Conservation (phyloP, 1,140 invertebrate species). For the Physella acuta region DNA sequence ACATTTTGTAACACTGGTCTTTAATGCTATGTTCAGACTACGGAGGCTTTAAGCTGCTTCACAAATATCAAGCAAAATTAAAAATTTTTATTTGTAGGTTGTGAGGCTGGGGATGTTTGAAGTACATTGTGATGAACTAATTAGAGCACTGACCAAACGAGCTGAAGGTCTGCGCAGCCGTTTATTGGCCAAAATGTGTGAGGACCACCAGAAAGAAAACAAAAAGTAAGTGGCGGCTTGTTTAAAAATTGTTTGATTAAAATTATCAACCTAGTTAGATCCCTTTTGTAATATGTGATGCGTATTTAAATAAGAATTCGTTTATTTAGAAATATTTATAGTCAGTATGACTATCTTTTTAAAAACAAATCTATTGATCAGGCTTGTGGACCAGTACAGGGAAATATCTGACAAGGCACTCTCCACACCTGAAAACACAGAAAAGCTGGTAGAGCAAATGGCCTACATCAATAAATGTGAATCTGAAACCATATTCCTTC, state of each 20-base stretch:
- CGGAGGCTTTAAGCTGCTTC: not conserved
- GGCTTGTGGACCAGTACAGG: constrained; percentile 83
- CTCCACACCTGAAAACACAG: constrained; percentile 78
- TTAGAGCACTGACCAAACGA: constrained; percentile 70
- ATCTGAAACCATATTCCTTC: constrained; percentile 69
- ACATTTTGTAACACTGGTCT: not conserved
- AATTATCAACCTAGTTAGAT: no score
- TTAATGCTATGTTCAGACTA: not conserved
- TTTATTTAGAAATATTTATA: constrained; percentile 10
- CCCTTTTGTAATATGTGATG: not conserved
- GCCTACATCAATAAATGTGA: constrained; percentile 76
- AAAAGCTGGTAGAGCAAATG: constrained; percentile 80
- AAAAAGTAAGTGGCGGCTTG: constrained; percentile 77
- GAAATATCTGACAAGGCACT: constrained; percentile 77
- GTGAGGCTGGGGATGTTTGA: constrained; percentile 82
- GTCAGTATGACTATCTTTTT: no score
- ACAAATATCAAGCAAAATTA: constrained; percentile 9
- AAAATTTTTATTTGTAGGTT: constrained; percentile 39
- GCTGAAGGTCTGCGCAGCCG: constrained; percentile 73
- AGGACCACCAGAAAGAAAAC: constrained; percentile 77
- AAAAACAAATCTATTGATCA: no score
- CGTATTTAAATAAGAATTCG: not conserved
- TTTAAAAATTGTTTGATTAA: no score
- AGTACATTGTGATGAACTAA: constrained; percentile 79
- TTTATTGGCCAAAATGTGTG: constrained; percentile 73